Base-by-base conservation (phyloP, 2,113 vertebrate genomes). In the Sphyrna mokarran region DNA sequence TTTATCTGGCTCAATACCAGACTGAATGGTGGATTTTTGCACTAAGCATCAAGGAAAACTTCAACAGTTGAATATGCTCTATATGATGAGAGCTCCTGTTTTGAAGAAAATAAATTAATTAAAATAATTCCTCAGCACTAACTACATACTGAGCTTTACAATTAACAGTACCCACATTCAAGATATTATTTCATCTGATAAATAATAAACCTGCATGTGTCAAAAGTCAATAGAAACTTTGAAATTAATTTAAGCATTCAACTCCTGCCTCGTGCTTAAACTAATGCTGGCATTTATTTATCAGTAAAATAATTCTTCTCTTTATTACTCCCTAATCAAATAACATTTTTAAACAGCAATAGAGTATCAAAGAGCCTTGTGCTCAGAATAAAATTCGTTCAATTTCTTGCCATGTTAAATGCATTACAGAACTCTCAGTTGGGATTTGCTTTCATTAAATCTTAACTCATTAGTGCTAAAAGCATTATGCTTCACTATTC, bases 151-250 rank as follows among this genome's bases (percentile, higher is more conserved):
- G 43, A 26, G 23, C 54, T n/a, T 90, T 90, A 90, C 13, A 58
- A 90, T 29, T 61, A 89, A 89, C 10, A 58, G 48, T 89, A 43
- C 26, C 54, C 11, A 68, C 61, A 93, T 20, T 20, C 33, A 91
- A 91, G 63, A 83, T 83, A 83, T 83, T 91, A 91, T 37, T 66
- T 93, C n/a, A 37, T 48, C 70, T 95, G 22, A 54, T 95, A 72
- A 95, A 1, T 23, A 18, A 18, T 48, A 11, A 58, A 22, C 10
- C 48, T 29, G 86, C 58, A 3, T 14, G 3, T 33, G 68, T 95
- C 66, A 95, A 72, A 29, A 23, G 43, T 69, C 37, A 72, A 54
- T 22, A 54, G 68, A 72, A 33, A 10, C 37, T 43, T 94, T 69
- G 63, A 43, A 11, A 95, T 69, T 76, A 72, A 43, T 70, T 72